phyloP scores from a whole-genome alignment of 2,113 vertebrate species.

The Corynorhinus townsendii region DNA sequence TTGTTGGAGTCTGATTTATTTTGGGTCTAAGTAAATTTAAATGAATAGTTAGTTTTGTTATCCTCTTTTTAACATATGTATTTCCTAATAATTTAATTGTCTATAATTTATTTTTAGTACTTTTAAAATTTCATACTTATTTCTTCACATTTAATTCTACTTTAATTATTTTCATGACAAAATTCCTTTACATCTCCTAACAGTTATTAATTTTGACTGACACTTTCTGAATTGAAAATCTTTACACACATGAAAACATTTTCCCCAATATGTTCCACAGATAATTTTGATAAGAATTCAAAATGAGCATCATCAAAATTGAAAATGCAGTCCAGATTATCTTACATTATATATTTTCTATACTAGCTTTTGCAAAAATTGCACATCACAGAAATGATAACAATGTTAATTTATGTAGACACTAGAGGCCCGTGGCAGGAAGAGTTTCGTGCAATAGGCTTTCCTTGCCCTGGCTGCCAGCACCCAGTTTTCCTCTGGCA shows the following conservation, averaged over 20 bases:
- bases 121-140: background rate
- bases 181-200: background rate
- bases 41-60: background rate
- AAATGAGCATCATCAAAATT: background rate
- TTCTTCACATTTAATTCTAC: background rate
- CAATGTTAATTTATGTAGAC: background rate
- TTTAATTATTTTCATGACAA: background rate
- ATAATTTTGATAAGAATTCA: background rate
- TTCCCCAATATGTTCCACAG: background rate
- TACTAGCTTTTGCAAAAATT: background rate
- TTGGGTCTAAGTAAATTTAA: background rate
- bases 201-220: background rate
- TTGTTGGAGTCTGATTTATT: background rate
- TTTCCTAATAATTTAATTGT: constrained; percentile 10
- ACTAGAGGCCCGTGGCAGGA: too few relatives aligned
- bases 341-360: background rate
- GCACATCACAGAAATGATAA: background rate
- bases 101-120: constrained; percentile 21
- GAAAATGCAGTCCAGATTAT: background rate
- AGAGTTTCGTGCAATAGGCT: too few relatives aligned
- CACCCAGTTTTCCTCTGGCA: too few relatives aligned
- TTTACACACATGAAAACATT: background rate
- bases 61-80: background rate
- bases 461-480: too few relatives aligned
- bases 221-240: fast-evolving